Percentiles rank a stretch among this genome's conserved stretches.
phyloP scores from a whole-genome alignment of 1,140 invertebrate genomes.

The Drosophila aff. region DNA sequence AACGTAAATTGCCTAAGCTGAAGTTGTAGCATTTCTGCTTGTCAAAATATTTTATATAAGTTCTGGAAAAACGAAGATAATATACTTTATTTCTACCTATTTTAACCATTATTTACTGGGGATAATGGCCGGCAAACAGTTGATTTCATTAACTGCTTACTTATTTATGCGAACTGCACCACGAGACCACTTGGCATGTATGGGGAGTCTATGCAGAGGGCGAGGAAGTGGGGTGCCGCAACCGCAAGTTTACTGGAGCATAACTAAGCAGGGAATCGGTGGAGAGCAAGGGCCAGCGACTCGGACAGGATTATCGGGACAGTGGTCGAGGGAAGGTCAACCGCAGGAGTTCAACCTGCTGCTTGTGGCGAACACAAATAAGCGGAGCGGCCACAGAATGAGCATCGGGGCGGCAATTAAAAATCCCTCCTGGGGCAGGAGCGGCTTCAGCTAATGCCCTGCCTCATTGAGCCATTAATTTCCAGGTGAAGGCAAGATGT shows the following conservation, averaged over 20 bases:
- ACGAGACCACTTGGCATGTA: conserved; percentile 24
- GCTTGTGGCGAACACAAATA: conserved; percentile 59
- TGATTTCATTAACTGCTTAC: conserved; percentile 37
- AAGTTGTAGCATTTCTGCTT: background rate
- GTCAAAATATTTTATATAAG: background rate
- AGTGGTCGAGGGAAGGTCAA: conserved; percentile 15
- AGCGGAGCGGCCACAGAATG: conserved; percentile 63
- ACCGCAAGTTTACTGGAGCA: conserved; percentile 46
- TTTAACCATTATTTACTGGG: background rate
- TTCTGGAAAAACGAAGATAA: background rate
- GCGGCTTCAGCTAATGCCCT: conserved; percentile 36
- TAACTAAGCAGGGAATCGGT: conserved; percentile 10
- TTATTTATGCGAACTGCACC: conserved; percentile 41
- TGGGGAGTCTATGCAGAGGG: background rate
- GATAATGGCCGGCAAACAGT: background rate
- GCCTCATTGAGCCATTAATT: conserved; percentile 79
- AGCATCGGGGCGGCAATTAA: conserved; percentile 65
- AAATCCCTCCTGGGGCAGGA: conserved; percentile 59
- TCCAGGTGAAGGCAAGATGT: conserved; percentile 51
- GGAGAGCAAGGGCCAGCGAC: background rate
- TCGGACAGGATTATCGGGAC: conserved; percentile 24
- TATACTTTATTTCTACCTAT: background rate
- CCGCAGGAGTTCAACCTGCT: conserved; percentile 40
- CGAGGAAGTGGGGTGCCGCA: background rate
- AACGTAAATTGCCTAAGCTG: background rate